These are phyloP conservation scores for Simalia tracyae DNA, from an alignment of 2,797 vertebrate genomes.

Conservation along the genomic window DNA sequence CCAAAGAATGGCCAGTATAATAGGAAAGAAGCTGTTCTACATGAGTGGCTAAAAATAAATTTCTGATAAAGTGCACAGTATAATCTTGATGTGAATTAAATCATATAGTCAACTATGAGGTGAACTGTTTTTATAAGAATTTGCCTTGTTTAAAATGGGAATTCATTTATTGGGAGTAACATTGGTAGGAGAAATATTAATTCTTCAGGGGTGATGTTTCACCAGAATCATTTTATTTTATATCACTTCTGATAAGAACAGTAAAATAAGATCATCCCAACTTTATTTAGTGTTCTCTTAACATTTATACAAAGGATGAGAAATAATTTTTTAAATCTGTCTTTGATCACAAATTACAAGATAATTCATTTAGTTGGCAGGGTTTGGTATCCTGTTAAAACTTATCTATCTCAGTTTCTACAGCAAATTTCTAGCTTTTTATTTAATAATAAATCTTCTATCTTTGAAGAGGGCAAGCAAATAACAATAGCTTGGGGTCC, in stretches of 20 bases:
- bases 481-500: not conserved
- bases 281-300: conserved; percentile 20
- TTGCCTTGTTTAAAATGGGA: conserved; percentile 23
- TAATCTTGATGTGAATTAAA: conserved; percentile 36
- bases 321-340: conserved; percentile 3
- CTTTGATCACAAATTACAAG: conserved; percentile 4
- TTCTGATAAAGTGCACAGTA: conserved; percentile 26
- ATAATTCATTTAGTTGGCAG: not conserved
- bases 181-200: conserved; percentile 8
- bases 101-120: not conserved
- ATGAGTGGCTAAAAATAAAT: conserved; percentile 1
- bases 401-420: conserved; percentile 12
- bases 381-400: not conserved
- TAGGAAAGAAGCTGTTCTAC: conserved; percentile 7
- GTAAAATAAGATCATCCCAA: fast-evolving
- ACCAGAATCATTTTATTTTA: conserved; percentile 29
- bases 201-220: conserved; percentile 1
- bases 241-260: not conserved
- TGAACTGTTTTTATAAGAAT: conserved; percentile 26
- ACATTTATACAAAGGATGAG: conserved; percentile 24
- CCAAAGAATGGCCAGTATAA: conserved; percentile 26
- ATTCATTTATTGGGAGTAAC: conserved; percentile 5
- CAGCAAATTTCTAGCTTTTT: not conserved
- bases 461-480: not conserved
- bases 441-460: not conserved